Evolutionary conservation across 2,113 vertebrate species (phyloP), one percentile per base, ranked within the genome.

Genomic region (Pipa parva): DNA sequence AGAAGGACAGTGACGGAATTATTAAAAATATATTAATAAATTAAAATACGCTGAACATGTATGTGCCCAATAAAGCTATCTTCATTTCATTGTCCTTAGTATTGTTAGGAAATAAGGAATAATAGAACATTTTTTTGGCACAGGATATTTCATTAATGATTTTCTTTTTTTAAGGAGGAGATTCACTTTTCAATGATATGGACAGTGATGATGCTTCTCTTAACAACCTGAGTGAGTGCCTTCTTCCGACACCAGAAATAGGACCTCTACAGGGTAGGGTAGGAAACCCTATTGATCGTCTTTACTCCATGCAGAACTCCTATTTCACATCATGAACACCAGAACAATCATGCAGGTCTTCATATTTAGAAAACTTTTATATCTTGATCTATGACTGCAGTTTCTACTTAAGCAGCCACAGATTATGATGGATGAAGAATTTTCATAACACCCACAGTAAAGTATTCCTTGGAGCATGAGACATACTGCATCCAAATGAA

Each of bases 281-380:
- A 71, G 92, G 95, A 63, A 99, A 95, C 66, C 97, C 96, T 26
- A 99, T 99, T 1, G 96, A 97, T 77, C 90, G 92, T 62, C 91
- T 99, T 63, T 98, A 95, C 83, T 99, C 95, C 74, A 99, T 99
- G 97, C 96, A 99, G 84, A 95, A 90, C 84, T 97, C 95, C 7
- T 99, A 99, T 84, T 99, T 99, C 74, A 88, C 97, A 61, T 95
- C 95, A 71, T 97, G 92, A 97, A 79, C 25, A 58, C 4, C 22
- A 10, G 18, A 36, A 27, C 9, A 2, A 7, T n/a, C 6, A 2
- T 12, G 21, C 45, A n/a, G 5, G 17, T 4, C 17, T 17, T 42
- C 12, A 8, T 21, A n/a, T 51, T 10, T 4, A 2, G 21, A 20
- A 58, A 49, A 29, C 29, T 55, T 15, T 28, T 18, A 31, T n/a